phyloP scores from a whole-genome alignment of 2,797 vertebrate species.

The Acipenser oxyrinchus region DNA sequence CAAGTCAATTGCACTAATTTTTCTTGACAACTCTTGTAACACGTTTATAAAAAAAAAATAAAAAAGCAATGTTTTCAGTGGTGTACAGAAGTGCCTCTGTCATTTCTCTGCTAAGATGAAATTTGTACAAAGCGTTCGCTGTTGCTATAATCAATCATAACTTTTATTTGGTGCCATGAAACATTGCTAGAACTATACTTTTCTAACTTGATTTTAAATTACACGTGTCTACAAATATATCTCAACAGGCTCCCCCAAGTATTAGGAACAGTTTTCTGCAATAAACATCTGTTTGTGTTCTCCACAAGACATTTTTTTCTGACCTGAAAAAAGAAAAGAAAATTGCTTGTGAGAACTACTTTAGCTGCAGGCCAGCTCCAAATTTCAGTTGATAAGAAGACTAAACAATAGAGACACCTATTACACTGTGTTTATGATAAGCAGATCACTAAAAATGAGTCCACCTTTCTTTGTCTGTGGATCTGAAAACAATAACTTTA shows the following conservation, averaged over 20 bases:
- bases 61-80: constrained; percentile 30
- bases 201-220: constrained; percentile 57
- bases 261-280: constrained; percentile 48
- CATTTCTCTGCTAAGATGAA: constrained; percentile 51
- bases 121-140: constrained; percentile 63
- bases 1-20: constrained; percentile 63
- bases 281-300: constrained; percentile 43
- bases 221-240: constrained; percentile 65
- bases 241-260: constrained; percentile 42
- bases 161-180: constrained; percentile 48
- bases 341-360: background rate
- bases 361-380: too few relatives aligned
- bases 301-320: constrained; percentile 26
- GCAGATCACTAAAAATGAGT: too few relatives aligned
- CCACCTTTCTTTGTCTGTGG: too few relatives aligned
- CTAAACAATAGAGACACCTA: too few relatives aligned
- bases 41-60: constrained; percentile 9
- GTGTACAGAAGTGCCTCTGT: constrained; percentile 35
- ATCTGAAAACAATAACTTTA: too few relatives aligned
- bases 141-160: constrained; percentile 69
- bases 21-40: constrained; percentile 44
- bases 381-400: too few relatives aligned
- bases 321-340: constrained; percentile 28
- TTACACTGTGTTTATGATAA: too few relatives aligned
- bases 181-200: constrained; percentile 59